Conservation (phyloP, 2,888 invertebrate species). For the Aspidapion aeneum region DNA sequence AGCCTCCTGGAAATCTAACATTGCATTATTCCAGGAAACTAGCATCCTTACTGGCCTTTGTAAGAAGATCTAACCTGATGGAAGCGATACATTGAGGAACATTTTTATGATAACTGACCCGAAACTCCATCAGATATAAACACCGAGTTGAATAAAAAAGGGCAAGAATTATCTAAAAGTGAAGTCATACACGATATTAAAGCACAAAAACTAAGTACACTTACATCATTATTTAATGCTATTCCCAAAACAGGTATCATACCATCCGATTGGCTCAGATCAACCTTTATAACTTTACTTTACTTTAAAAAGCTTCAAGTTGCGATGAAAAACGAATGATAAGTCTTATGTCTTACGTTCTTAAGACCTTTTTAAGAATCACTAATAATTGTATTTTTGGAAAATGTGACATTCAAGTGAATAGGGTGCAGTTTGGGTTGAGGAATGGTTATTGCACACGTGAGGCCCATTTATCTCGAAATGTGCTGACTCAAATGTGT, state of each 20-base stretch:
- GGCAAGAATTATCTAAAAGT: no score
- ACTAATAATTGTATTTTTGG: constrained; percentile 3
- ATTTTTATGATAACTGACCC: no score
- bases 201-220: no score
- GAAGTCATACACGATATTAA: no score
- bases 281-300: constrained; percentile 1
- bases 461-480: constrained; percentile 8
- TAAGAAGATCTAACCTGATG: no score
- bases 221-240: constrained; percentile 3
- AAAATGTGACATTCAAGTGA: constrained; percentile 4
- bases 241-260: constrained; percentile 1
- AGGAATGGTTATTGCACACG: constrained; percentile 7
- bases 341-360: constrained; percentile 3
- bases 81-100: no score
- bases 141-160: no score
- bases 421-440: constrained; percentile 9
- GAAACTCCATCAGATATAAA: no score
- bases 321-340: constrained; percentile 3
- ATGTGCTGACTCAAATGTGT: constrained; percentile 3
- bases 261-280: not conserved
- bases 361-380: constrained; percentile 7
- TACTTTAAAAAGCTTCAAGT: not conserved
- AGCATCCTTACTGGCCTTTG: no score
- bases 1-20: no score
- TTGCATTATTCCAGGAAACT: no score